These are phyloP conservation scores for Amblyteles armatorius DNA, from an alignment of 2,888 invertebrate genomes.

Conservation along the genomic window DNA sequence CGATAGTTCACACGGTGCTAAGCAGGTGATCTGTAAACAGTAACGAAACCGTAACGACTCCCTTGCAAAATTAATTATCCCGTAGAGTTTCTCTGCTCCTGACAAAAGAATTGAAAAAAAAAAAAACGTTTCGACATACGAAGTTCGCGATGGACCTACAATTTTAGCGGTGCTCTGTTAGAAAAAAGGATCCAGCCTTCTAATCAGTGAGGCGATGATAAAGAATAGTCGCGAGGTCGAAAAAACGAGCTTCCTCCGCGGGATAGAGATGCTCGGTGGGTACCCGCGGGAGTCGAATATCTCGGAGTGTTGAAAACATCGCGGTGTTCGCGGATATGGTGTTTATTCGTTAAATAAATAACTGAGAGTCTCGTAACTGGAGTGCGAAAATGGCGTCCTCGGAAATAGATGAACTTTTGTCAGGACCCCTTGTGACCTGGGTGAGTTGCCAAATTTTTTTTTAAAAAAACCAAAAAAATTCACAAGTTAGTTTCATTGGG, in stretches of 20 bases:
- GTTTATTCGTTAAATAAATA: constrained; percentile 45
- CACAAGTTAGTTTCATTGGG: neutral
- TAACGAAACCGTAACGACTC: neutral
- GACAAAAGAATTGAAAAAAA: neutral
- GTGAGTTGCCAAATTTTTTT: constrained; percentile 86
- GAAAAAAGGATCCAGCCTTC: neutral
- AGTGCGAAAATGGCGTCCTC: constrained; percentile 85
- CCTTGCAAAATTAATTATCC: neutral
- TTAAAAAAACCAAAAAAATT: too few species aligned
- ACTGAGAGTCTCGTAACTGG: constrained; percentile 16
- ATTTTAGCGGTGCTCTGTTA: neutral
- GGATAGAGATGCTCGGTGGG: neutral
- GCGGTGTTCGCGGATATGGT: constrained; percentile 52
- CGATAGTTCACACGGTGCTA: constrained; percentile 42
- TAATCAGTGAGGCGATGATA: neutral
- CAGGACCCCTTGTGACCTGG: constrained; percentile 94
- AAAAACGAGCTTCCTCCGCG: neutral
- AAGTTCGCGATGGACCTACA: neutral
- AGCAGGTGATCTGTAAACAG: constrained; percentile 52
- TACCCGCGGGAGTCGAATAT: neutral
- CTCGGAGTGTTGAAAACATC: neutral
- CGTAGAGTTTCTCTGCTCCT: neutral
- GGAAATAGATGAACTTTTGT: constrained; percentile 93
- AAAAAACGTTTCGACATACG: neutral
- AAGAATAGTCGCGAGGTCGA: neutral